A percentile compares a stretch with the other conserved stretches of the same genome.
Evolutionary conservation across 2,113 vertebrate species (phyloP).

Genomic region (Hystrix brachyura): DNA sequence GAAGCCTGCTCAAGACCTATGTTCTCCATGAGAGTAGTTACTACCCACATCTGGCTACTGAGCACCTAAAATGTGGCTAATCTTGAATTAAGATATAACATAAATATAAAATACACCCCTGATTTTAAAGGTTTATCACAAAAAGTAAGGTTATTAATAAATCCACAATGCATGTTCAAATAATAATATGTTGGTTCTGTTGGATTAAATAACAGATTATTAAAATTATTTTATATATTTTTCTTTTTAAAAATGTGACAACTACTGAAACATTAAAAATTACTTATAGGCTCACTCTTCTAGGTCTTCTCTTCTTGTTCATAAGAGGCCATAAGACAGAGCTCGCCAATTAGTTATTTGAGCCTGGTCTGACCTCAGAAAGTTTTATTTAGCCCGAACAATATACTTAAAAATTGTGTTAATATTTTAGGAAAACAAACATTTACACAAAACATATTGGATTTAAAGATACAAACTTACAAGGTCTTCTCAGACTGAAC

Average conservation of each 20-base stretch:
- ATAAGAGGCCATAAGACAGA: background rate
- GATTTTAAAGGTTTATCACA: background rate
- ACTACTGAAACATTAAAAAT: constrained; percentile 15
- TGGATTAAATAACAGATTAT: background rate
- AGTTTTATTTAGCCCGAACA: background rate
- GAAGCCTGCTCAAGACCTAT: background rate
- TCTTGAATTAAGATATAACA: background rate
- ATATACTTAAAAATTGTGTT: background rate
- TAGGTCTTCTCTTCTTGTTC: background rate
- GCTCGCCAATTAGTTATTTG: background rate
- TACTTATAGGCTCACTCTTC: background rate
- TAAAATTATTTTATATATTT: constrained; percentile 18
- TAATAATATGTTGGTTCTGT: background rate
- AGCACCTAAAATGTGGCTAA: background rate
- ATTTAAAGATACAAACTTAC: constrained; percentile 6
- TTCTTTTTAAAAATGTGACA: background rate
- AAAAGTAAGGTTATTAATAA: background rate
- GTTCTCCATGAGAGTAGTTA: background rate
- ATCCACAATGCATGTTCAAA: background rate
- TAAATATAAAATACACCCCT: background rate
- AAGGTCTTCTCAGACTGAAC: background rate
- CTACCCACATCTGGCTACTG: background rate
- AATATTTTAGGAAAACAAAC: constrained; percentile 16
- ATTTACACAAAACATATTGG: background rate
- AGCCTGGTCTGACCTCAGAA: background rate